phyloP scores from a whole-genome alignment of 2,797 vertebrate species.

The Notoglanidium macrostoma region DNA sequence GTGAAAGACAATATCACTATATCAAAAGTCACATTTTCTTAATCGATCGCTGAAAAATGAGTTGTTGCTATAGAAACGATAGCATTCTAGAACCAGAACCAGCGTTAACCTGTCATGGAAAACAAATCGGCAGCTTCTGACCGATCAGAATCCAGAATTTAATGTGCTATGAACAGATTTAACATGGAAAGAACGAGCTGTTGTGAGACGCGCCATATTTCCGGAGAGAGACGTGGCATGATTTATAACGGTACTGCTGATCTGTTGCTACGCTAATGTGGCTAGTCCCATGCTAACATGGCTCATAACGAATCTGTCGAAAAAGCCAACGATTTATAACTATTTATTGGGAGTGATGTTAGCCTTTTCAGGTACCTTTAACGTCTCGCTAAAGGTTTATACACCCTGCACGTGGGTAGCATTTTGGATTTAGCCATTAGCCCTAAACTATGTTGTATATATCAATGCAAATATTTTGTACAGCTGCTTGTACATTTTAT shows the following conservation, averaged over 20 bases:
- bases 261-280: not conserved
- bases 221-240: not conserved
- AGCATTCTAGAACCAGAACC: not conserved
- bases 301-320: not conserved
- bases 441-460: not conserved
- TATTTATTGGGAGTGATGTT: not conserved
- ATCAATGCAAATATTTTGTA: not conserved
- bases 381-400: not conserved
- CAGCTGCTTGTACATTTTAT: not conserved
- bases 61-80: not conserved
- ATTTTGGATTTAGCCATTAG: not conserved
- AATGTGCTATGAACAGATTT: not conserved
- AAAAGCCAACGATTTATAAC: not conserved
- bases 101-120: not conserved
- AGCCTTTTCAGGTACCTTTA: not conserved
- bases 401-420: not conserved
- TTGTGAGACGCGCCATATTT: not conserved
- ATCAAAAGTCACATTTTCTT: not conserved
- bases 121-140: not conserved
- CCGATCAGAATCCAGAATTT: not conserved
- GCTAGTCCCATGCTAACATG: not conserved
- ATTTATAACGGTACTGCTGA: not conserved
- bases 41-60: not conserved
- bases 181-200: not conserved
- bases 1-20: not conserved